phyloP scores from a whole-genome alignment of 2,113 vertebrate genomes.

The Lepus timidus region DNA sequence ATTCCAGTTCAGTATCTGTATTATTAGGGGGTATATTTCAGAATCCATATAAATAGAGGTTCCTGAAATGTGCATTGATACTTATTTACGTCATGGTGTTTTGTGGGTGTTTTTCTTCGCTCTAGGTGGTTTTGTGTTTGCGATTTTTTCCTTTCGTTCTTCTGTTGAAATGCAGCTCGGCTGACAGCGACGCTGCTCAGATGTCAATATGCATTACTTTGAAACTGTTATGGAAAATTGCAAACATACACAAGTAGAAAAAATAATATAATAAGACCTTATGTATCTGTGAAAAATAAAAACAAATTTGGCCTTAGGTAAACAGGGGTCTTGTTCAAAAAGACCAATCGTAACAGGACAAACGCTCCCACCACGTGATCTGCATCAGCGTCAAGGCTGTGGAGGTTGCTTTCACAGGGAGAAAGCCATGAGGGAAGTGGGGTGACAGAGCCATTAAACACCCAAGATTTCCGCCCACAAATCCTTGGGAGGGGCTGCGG shows the following conservation, averaged over 20 bases:
- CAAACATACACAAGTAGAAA: neutral
- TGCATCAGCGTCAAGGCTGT: neutral
- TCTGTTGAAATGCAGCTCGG: neutral
- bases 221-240: neutral
- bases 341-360: neutral
- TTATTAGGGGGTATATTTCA: neutral
- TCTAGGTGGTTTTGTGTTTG: neutral
- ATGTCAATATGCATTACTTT: neutral
- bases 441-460: neutral
- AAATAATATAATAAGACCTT: neutral
- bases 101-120: neutral
- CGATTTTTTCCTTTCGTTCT: neutral
- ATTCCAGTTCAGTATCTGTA: neutral
- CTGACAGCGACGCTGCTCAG: neutral
- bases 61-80: neutral
- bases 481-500: accelerated
- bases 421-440: neutral
- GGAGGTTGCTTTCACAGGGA: neutral
- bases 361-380: neutral
- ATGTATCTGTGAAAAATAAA: neutral
- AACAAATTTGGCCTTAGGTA: neutral
- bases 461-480: neutral
- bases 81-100: neutral
- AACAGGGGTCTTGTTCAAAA: neutral
- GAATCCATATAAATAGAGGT: too few species aligned